Evolutionary conservation across 2,113 vertebrate genomes (phyloP).

Genomic region (Phycodurus eques): DNA sequence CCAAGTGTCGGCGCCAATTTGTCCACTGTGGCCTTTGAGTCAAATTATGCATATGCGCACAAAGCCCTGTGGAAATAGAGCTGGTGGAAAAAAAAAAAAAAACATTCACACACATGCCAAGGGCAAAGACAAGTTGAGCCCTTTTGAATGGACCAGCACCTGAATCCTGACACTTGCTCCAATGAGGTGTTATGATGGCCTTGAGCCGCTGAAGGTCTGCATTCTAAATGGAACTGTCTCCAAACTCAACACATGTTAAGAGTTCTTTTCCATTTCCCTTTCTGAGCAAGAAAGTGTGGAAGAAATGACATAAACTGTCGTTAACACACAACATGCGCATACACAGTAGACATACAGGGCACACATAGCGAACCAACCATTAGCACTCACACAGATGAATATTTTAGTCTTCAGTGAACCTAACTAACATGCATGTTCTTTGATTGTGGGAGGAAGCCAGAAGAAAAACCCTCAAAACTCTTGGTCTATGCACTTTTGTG

Average conservation of each 20-base stretch:
- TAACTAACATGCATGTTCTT: too few relatives aligned
- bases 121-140: conserved; percentile 33
- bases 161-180: conserved; percentile 52
- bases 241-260: background rate
- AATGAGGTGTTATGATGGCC: conserved; percentile 56
- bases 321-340: too few relatives aligned
- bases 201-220: conserved; percentile 25
- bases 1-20: conserved; percentile 48
- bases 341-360: too few relatives aligned
- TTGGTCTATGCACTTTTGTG: too few relatives aligned
- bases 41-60: conserved; percentile 7
- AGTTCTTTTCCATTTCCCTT: background rate
- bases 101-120: conserved; percentile 11
- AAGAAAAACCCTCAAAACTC: too few relatives aligned
- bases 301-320: too few relatives aligned
- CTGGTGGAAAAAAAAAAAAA: conserved; percentile 13
- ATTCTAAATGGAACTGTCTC: conserved; percentile 16
- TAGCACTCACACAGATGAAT: too few relatives aligned
- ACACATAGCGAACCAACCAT: too few relatives aligned
- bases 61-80: conserved; percentile 2
- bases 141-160: conserved; percentile 44
- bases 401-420: too few relatives aligned
- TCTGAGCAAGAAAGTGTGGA: background rate
- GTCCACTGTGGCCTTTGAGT: conserved; percentile 55
- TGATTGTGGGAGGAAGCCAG: too few relatives aligned